Conservation (phyloP, 2,888 invertebrate genomes). For the Noctua comes region DNA sequence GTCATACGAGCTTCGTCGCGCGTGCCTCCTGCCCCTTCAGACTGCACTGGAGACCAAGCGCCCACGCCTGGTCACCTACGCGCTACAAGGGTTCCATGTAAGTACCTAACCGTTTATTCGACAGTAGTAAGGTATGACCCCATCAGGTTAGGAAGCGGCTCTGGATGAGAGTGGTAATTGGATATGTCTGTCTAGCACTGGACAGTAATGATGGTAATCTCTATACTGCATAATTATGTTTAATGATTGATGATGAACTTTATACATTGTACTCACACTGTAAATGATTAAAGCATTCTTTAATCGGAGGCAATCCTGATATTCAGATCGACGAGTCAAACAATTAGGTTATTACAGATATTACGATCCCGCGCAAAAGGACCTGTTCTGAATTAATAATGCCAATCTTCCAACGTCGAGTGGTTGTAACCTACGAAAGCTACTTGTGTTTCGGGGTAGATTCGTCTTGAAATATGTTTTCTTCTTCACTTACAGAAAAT, state of each 20-base stretch:
- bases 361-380: not conserved
- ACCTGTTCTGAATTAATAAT: not conserved
- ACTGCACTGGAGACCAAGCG: constrained; percentile 96
- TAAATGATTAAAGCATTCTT: not conserved
- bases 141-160: not conserved
- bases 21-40: constrained; percentile 96
- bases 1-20: constrained; percentile 95
- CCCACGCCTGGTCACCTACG: constrained; percentile 95
- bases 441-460: not conserved
- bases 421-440: not conserved
- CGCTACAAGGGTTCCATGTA: constrained; percentile 97
- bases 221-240: not conserved
- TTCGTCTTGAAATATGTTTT: not conserved
- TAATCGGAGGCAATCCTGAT: not conserved
- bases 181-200: not conserved
- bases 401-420: not conserved
- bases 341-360: constrained; percentile 8
- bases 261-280: not conserved
- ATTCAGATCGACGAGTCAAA: not conserved
- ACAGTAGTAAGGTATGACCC: not conserved
- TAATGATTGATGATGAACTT: not conserved
- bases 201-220: not conserved
- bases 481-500: constrained; percentile 92
- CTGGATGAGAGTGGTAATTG: not conserved
- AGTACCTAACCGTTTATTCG: constrained; percentile 75